phyloP scores from a whole-genome alignment of 2,888 invertebrate genomes.

The Mechanitis messenoides region DNA sequence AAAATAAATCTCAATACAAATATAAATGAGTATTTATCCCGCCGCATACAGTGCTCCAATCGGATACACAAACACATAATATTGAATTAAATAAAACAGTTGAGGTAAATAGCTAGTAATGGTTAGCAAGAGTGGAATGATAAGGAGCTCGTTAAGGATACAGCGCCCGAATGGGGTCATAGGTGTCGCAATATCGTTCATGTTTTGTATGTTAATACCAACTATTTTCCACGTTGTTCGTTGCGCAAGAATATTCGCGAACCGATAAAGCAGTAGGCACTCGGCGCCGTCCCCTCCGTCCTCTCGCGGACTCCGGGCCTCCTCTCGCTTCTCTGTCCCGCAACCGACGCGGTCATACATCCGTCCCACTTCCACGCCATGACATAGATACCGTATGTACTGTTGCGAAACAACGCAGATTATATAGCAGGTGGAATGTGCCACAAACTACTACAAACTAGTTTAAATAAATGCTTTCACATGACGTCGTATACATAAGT shows the following conservation, averaged over 20 bases:
- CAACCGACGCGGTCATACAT: conserved; percentile 30
- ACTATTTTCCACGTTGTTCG: conserved; percentile 66
- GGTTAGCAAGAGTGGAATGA: conserved; percentile 14
- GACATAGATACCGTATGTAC: conserved; percentile 70
- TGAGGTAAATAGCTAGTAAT: conserved; percentile 11
- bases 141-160: conserved; percentile 28
- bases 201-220: conserved; percentile 43
- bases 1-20: conserved; percentile 31
- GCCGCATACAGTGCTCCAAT: conserved; percentile 56
- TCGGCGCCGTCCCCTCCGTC: conserved; percentile 60
- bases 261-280: conserved; percentile 66
- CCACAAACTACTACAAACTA: conserved; percentile 70
- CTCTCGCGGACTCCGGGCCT: conserved; percentile 68
- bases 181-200: conserved; percentile 33
- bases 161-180: conserved; percentile 28
- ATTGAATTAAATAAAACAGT: conserved; percentile 32
- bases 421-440: conserved; percentile 75
- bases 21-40: conserved; percentile 42
- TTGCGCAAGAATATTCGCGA: conserved; percentile 74
- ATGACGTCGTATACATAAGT: conserved; percentile 52
- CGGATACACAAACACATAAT: conserved; percentile 29
- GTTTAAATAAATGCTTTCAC: conserved; percentile 75
- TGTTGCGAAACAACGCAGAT: conserved; percentile 75
- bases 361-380: conserved; percentile 51
- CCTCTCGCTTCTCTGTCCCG: conserved; percentile 45